A percentile compares a stretch with the other conserved stretches of the same genome.
phyloP scores from a whole-genome alignment of 2,113 vertebrate genomes.

The Edolisoma coerulescens region DNA sequence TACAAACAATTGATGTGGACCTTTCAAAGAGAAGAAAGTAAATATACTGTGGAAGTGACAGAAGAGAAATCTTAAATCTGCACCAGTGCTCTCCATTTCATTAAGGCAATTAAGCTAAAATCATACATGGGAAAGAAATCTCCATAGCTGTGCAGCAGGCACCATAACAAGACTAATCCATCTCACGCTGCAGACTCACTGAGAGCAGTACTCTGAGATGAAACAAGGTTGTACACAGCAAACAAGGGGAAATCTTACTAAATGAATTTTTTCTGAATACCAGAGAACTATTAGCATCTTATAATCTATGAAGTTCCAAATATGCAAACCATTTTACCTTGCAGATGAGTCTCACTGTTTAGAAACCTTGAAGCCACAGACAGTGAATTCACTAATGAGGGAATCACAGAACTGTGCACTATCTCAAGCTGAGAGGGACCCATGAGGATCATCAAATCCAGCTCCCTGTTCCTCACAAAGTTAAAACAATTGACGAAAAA shows the following conservation, averaged over 20 bases:
- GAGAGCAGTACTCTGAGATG: not conserved
- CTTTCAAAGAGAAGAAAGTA: not conserved
- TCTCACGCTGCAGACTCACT: not conserved
- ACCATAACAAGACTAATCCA: not conserved
- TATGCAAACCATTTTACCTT: not conserved
- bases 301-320: not conserved
- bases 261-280: not conserved
- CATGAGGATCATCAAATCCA: not conserved
- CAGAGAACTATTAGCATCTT: fast-evolving
- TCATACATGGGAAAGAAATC: not conserved
- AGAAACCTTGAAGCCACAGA: not conserved
- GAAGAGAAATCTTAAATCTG: not conserved
- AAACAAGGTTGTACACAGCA: not conserved
- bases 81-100: not conserved
- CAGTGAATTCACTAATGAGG: fast-evolving
- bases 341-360: not conserved
- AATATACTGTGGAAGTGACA: not conserved
- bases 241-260: not conserved
- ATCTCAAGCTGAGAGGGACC: fast-evolving
- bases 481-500: not conserved
- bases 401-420: not conserved
- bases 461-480: not conserved
- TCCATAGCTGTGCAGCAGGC: not conserved
- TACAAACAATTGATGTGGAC: fast-evolving
- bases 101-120: not conserved